Conservation (phyloP, 2,113 vertebrate genomes). For the Rissa tridactyla region DNA sequence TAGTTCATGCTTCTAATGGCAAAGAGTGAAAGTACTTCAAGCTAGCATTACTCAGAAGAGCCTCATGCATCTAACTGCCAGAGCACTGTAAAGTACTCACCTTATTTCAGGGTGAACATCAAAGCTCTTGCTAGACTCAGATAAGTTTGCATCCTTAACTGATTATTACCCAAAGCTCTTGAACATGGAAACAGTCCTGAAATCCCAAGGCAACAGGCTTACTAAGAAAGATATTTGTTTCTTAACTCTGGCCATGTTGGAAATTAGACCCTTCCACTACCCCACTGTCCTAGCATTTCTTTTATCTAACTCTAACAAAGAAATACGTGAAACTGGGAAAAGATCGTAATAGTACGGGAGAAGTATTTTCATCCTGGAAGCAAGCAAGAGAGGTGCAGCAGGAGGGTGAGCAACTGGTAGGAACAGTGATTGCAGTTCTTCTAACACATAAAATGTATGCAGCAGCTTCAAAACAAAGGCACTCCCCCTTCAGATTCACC, state of each 20-base stretch:
- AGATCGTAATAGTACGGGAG: background rate
- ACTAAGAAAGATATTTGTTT: background rate
- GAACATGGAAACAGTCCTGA: background rate
- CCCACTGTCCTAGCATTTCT: background rate
- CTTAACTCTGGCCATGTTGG: background rate
- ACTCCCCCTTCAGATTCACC: background rate
- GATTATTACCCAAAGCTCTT: background rate
- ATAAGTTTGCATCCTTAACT: background rate
- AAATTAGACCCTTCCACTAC: background rate
- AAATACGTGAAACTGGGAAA: background rate
- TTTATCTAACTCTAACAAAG: background rate
- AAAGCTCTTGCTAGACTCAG: background rate
- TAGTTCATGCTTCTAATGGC: background rate
- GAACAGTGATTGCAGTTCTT: background rate
- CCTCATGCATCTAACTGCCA: background rate
- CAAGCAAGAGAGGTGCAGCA: background rate
- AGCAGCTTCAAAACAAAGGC: background rate
- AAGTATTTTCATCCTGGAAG: background rate
- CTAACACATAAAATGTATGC: background rate
- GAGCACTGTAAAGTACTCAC: background rate
- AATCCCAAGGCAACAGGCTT: background rate
- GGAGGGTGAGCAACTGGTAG: background rate
- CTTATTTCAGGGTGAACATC: slow-evolving; percentile 8
- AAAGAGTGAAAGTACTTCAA: background rate
- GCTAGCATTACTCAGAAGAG: background rate